Base-by-base conservation (phyloP, 2,888 invertebrate species). In the Drosophila kuntzei region DNA sequence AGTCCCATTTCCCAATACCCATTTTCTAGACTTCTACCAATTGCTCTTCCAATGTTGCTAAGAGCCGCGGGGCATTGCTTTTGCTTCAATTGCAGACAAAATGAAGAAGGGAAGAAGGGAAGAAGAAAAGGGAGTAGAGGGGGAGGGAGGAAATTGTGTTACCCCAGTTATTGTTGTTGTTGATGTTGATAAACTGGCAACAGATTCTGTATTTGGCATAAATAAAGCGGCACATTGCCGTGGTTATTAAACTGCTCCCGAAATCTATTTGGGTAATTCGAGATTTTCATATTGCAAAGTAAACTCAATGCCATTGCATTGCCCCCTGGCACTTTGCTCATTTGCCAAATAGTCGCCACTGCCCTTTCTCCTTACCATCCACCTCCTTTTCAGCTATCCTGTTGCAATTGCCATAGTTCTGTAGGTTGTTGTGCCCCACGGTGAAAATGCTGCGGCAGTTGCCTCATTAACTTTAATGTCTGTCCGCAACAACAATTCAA, bases 41-140 rank as follows among this genome's bases (percentile, higher is more conserved):
- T 64, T 67, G 66, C 65, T 64, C 37, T 50, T 54, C 62, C 58
- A 46, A 67, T 59, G 76, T 76, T 74, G 76, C 76, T 47, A 71
- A 66, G 71, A 64, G 79, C 79, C 85, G 65, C 68, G 57, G 49
- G 79, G 65, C 81, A 53, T 78, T 78, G 75, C 63, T 66, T 63
- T 61, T 53, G 65, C 75, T 78, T 75, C 86, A 82, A 76, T 82
- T 75, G 67, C 74, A 74, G 76, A 76, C 61, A 59, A 57, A 18
- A 14, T 32, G 53, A 36, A 14, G 6, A 4, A 7, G 18, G 14
- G 5, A n/a, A 22, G 9, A 37, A 6, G 18, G 49, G 20, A 46
- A 14, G 36, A 22, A 1, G 1, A 3, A 9, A 8, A 7, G 6
- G 5, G 2, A 2, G 20, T 1, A 1, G 3, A 14, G 11, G 9